Conservation (phyloP, 2,797 vertebrate species). For the Champsocephalus esox region DNA sequence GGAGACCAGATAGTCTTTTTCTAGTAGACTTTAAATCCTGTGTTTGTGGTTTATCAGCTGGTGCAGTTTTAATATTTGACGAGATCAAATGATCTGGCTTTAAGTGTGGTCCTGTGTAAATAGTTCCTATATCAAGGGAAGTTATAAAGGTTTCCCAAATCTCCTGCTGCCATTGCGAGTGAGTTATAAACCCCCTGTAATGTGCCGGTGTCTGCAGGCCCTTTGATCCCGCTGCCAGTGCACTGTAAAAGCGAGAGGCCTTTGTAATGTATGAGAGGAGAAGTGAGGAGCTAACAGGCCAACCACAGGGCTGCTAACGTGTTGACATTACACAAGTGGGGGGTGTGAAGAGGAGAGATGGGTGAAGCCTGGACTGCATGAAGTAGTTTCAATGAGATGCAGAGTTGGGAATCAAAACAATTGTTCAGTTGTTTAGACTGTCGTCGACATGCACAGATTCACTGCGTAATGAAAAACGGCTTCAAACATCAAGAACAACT, state of each 20-base stretch:
- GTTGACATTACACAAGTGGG: slow-evolving; percentile 31
- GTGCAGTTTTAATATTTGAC: background rate
- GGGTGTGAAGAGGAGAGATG: background rate
- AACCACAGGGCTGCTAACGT: slow-evolving; percentile 34
- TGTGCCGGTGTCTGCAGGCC: background rate
- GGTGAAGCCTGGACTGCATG: background rate
- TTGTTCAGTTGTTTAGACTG: background rate
- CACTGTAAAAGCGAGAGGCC: slow-evolving; percentile 45
- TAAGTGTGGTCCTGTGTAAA: background rate
- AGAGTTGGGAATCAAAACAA: background rate
- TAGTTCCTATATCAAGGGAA: background rate
- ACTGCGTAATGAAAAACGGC: background rate
- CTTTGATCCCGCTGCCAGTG: slow-evolving; percentile 49
- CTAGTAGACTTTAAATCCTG: background rate
- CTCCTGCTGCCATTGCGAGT: slow-evolving; percentile 11
- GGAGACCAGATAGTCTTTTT: background rate
- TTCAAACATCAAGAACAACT: background rate
- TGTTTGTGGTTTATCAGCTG: slow-evolving; percentile 10
- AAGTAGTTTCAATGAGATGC: background rate
- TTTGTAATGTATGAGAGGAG: slow-evolving; percentile 64
- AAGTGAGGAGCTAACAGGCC: slow-evolving; percentile 38
- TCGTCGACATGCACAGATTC: background rate
- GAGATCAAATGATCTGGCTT: background rate
- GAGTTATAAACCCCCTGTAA: slow-evolving; percentile 25
- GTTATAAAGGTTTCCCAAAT: slow-evolving; percentile 1